A percentile compares a stretch with the other conserved stretches of the same genome.
These are phyloP conservation scores for Ectobius pallidus DNA, from an alignment of 2,888 invertebrate species.

Conservation along the genomic window DNA sequence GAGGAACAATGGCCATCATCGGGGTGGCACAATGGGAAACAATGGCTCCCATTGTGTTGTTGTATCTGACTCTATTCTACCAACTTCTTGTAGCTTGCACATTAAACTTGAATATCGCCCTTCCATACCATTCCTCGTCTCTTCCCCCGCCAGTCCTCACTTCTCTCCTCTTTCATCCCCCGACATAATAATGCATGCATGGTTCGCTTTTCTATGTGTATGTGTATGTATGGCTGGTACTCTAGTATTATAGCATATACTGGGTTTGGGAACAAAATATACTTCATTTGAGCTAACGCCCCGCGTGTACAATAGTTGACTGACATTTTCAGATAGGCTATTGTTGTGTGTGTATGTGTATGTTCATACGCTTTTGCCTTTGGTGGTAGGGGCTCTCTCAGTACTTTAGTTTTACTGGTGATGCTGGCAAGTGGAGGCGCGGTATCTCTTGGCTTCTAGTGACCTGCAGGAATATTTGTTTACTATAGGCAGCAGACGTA, in stretches of 20 bases:
- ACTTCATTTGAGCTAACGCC: conserved; percentile 43
- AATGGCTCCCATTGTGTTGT: conserved; percentile 40
- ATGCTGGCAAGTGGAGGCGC: conserved; percentile 28
- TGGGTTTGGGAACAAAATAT: conserved; percentile 42
- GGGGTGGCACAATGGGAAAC: conserved; percentile 40
- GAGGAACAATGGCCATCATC: conserved; percentile 40
- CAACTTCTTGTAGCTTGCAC: conserved; percentile 41
- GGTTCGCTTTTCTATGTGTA: conserved; percentile 19
- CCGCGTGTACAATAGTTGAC: conserved; percentile 41
- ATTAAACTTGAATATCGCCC: conserved; percentile 42
- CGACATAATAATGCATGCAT: conserved; percentile 39
- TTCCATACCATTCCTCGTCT: conserved; percentile 27
- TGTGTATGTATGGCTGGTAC: conserved; percentile 3
- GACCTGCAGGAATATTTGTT: conserved; percentile 7
- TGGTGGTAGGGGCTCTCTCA: conserved; percentile 27
- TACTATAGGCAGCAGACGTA: not conserved
- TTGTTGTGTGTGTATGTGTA: conserved; percentile 35
- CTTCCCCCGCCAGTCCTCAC: not conserved
- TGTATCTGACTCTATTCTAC: conserved; percentile 42
- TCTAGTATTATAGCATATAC: conserved; percentile 39
- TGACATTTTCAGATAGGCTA: conserved; percentile 43
- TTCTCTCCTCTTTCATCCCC: conserved; percentile 8
- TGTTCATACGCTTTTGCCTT: conserved; percentile 26
- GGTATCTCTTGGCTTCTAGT: conserved; percentile 26
- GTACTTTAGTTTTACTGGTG: conserved; percentile 41